A percentile compares a stretch with the other conserved stretches of the same genome.
Conservation (phyloP, 2,888 invertebrate genomes). For the Alviniconcha strummeri region DNA sequence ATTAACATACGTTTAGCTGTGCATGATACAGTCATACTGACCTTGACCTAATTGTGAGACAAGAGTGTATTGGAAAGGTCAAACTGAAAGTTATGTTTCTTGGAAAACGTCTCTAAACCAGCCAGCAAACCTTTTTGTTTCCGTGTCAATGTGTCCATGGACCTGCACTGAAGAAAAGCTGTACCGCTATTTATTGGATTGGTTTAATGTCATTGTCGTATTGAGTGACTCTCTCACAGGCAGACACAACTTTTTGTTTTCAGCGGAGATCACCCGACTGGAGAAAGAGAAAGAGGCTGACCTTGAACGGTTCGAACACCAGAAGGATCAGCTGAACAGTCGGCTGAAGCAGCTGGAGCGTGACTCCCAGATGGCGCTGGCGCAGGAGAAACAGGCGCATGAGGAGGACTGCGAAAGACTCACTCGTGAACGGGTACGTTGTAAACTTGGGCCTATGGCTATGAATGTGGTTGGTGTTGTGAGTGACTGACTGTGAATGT, state of each 20-base stretch:
- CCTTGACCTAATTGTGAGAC: too few species aligned
- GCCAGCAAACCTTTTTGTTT: background rate
- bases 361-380: conserved; percentile 71
- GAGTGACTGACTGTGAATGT: too few species aligned
- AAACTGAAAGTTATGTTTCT: too few species aligned
- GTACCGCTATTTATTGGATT: too few species aligned
- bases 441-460: background rate
- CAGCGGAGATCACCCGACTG: conserved; percentile 72
- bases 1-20: too few species aligned
- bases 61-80: too few species aligned
- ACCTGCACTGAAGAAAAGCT: too few species aligned
- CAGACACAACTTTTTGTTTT: conserved; percentile 16
- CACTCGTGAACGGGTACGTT: conserved; percentile 70
- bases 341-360: conserved; percentile 83
- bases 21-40: too few species aligned
- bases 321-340: conserved; percentile 82
- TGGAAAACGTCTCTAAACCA: too few species aligned
- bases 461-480: too few species aligned
- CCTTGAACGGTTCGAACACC: conserved; percentile 69
- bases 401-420: conserved; percentile 74
- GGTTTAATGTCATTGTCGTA: too few species aligned
- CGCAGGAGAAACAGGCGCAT: conserved; percentile 73
- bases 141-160: background rate
- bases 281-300: conserved; percentile 71
- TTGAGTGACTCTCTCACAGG: too few species aligned